Evolutionary conservation across 2,888 invertebrate species (phyloP), one percentile per base, ranked within the genome.

Genomic region (Tetragnatha montana): DNA sequence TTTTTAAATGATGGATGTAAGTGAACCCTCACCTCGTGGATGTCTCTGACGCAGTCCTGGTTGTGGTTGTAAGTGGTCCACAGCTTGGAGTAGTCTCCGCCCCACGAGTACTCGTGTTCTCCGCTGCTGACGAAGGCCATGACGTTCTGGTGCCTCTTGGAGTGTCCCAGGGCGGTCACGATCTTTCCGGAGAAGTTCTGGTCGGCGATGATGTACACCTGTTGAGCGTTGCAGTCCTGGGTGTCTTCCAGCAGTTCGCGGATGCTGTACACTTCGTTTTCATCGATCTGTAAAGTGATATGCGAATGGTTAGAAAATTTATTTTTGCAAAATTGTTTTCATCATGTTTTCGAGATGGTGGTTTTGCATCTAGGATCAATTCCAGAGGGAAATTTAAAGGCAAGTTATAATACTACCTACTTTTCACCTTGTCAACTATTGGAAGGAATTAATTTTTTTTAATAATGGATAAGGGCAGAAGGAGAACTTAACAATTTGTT

Each of bases 181-280:
- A 94, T 91, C 90, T 93, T 93, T 2, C 93, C 94, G 1, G 94
- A 93, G 91, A 93, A 94, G 91, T 94, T 94, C 92, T 94, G 94
- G 92, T 95, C 95, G 3, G 93, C 94, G 6, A 95, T 92, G 14
- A 95, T 91, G 70, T 94, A 93, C 17, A 94, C 93, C 68, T 94
- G 93, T 3, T 93, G 93, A 0, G 94, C 94, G 60, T 92, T 91
- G 91, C 95, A 95, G 50, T 93, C 92, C 0, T 93, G 92, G 7
- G 94, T 92, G 91, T 95, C 95, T 0, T 93, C 92, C 80, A 94
- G 92, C 83, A 95, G 92, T 91, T 95, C 94, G n/a, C 93, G 93
- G 0, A 94, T 91, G 0, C 93, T 93, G 93, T 95, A 95, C 49
- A 93, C 91, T 92, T 95, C 95, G 6, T 92, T 93, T 10, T 93